phyloP scores from a whole-genome alignment of 2,888 invertebrate genomes.

The Leptopilina myrica region DNA sequence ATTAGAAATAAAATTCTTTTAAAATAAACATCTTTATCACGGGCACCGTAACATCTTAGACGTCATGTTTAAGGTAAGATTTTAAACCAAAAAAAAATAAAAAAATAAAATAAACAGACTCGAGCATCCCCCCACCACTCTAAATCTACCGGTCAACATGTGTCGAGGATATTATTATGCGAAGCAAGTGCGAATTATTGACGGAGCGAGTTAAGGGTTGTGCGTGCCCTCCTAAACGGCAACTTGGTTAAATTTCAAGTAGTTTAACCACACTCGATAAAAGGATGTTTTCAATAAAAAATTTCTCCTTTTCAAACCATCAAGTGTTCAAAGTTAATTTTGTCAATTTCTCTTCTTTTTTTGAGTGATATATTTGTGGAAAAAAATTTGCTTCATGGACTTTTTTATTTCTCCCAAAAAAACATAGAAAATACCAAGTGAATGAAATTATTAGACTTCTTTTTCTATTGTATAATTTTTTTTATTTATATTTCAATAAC shows the following conservation, averaged over 20 bases:
- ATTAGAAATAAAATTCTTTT: not conserved
- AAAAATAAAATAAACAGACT: not conserved
- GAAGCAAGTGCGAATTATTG: constrained; percentile 37
- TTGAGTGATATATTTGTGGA: too few species aligned
- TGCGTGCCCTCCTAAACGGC: constrained; percentile 26
- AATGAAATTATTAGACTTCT: too few species aligned
- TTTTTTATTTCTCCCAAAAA: too few species aligned
- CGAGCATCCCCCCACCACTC: not conserved
- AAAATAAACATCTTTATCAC: constrained; percentile 25
- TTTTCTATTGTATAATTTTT: too few species aligned
- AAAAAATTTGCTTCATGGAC: too few species aligned
- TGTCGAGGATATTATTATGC: constrained; percentile 33
- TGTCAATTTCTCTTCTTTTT: too few species aligned
- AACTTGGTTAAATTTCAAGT: not conserved
- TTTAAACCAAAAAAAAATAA: not conserved
- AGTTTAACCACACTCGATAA: not conserved
- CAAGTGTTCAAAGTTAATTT: too few species aligned
- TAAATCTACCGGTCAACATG: not conserved
- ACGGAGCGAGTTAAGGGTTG: constrained; percentile 31
- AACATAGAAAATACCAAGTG: too few species aligned
- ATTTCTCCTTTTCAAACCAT: not conserved
- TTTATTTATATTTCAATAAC: too few species aligned
- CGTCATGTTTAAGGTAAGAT: constrained; percentile 67
- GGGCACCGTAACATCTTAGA: constrained; percentile 48
- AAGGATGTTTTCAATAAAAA: not conserved